Conservation (phyloP, 92 coral and sea anemone genomes). For the Parazoanthus swiftii region DNA sequence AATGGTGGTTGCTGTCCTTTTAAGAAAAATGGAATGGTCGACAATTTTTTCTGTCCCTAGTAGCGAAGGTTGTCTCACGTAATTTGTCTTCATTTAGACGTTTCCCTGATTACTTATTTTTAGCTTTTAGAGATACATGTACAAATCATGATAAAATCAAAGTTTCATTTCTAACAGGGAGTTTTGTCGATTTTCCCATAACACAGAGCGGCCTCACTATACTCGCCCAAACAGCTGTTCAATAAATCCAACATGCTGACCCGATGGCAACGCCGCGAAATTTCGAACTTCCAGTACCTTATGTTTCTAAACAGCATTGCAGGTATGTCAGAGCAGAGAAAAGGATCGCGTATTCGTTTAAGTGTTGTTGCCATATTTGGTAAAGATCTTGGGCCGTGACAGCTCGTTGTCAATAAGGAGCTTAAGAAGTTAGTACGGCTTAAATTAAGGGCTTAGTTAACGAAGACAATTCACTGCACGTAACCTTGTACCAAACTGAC, state of each 20-base stretch:
- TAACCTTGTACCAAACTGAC: no score
- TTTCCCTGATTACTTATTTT: no score
- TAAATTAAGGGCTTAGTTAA: no score
- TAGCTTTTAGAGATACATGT: not conserved
- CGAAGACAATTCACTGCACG: no score
- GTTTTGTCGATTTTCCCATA: not conserved
- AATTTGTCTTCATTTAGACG: no score
- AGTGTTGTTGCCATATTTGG: not conserved
- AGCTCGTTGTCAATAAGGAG: no score
- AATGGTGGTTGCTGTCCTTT: no score
- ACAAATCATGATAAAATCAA: not conserved
- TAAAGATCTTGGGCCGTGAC: no score
- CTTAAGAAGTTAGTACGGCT: no score
- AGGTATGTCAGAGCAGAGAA: conserved; percentile 48
- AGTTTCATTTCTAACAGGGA: conserved; percentile 14
- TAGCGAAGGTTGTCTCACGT: no score
- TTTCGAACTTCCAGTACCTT: conserved; percentile 86
- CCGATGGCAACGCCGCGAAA: conserved; percentile 95
- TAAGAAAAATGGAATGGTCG: no score
- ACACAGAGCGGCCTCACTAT: conserved; percentile 86
- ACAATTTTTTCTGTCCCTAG: no score
- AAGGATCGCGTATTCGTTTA: not conserved
- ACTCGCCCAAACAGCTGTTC: conserved; percentile 88
- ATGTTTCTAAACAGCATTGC: conserved; percentile 97
- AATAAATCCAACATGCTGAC: conserved; percentile 89